Percentiles rank a stretch among this genome's conserved stretches.
Conservation (phyloP, 1,140 invertebrate species). For the Polypedilum pembai region DNA sequence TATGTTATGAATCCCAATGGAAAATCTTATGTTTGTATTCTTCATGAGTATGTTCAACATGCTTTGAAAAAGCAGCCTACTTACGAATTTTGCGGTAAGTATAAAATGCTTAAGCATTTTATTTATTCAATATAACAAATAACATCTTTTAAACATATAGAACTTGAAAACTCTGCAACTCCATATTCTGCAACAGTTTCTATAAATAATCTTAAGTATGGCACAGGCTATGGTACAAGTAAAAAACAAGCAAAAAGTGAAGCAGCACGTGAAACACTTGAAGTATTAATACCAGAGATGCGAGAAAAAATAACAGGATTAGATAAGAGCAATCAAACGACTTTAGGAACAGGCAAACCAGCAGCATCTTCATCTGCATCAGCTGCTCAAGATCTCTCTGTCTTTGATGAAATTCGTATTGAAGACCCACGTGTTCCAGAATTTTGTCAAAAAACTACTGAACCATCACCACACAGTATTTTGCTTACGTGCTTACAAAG, state of each 20-base stretch:
- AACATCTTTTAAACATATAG: too few species aligned
- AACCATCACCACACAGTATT: constrained; percentile 89
- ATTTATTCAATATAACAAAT: too few species aligned
- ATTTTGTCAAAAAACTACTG: constrained; percentile 89
- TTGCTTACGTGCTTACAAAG: constrained; percentile 84
- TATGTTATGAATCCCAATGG: constrained; percentile 90
- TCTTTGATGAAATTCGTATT: constrained; percentile 89
- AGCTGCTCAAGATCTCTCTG: constrained; percentile 50
- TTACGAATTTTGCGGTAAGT: constrained; percentile 61
- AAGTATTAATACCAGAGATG: constrained; percentile 92
- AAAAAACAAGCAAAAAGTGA: constrained; percentile 93
- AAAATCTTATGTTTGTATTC: constrained; percentile 92
- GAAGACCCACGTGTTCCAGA: constrained; percentile 89
- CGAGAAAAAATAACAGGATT: constrained; percentile 61
- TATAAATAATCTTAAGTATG: constrained; percentile 88
- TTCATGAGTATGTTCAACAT: constrained; percentile 94
- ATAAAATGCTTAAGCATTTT: too few species aligned
- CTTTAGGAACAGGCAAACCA: constrained; percentile 42
- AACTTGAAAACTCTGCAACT: constrained; percentile 86
- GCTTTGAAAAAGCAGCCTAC: constrained; percentile 86
- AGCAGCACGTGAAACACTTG: constrained; percentile 79
- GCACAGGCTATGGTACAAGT: constrained; percentile 83
- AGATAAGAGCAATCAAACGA: constrained; percentile 48
- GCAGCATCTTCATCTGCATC: not conserved
- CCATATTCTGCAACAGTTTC: constrained; percentile 89